Base-by-base conservation (phyloP, 2,797 vertebrate genomes). In the Epinephelus awoara region DNA sequence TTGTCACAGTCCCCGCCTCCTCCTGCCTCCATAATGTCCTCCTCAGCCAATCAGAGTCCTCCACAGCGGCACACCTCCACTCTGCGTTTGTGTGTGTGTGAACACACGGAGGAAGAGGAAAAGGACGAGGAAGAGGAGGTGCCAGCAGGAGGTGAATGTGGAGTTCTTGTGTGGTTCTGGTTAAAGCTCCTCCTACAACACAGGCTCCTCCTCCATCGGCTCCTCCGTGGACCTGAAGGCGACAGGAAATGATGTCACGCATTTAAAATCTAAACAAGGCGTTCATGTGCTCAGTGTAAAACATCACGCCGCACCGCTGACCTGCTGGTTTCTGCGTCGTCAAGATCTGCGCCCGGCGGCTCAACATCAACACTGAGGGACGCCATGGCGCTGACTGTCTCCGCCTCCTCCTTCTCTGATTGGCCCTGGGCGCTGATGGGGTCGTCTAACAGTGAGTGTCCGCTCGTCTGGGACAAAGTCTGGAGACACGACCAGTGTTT, bases 191-290 rank as follows among this genome's bases (percentile, higher is more conserved):
- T 94, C 94, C 91, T 96, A 99, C 91, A 96, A 94, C 70, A 94
- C 88, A 6, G 97, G 97, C 92, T 99, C 98, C 59, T 97, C 97
- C 88, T 98, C 98, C 98, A 98, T 99, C 27, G 98, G 97, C 91
- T 99, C 98, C 83, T 98, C 98, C 9, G 91, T 92, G 1, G 95
- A 95, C 94, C 97, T 98, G 95, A 25, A 40, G 68, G 34, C 34
- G 34, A 34, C 34, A 34, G 34, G 34, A 34, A 34, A 34, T 34
- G 6, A 34, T 34, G 34, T 34, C 34, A 34, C 34, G 2, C 2
- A 34, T 34, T 8, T 7, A 34, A 6, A 34, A 34, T 34, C 34
- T 34, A 8, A 34, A 34, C 7, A 34, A 34, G 34, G 34, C 34
- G 34, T 34, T 34, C 1, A 34, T 34, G 34, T 8, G 34, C 34